A percentile compares a stretch with the other conserved stretches of the same genome.
These are phyloP conservation scores for Arenaria interpres DNA, from an alignment of 2,113 vertebrate genomes.

Conservation along the genomic window DNA sequence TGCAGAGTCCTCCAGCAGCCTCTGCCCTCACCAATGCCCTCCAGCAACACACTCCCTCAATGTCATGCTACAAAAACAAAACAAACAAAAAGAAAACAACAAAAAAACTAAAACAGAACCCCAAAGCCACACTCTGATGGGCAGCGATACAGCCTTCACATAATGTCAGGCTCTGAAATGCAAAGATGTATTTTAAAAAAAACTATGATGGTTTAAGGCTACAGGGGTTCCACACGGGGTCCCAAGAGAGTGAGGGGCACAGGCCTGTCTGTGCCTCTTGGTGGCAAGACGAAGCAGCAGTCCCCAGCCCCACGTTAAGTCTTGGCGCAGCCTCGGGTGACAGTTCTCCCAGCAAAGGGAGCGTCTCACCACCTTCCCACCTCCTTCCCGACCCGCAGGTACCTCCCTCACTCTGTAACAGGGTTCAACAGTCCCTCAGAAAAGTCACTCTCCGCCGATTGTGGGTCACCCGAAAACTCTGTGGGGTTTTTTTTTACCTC, in stretches of 20 bases:
- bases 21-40: not conserved
- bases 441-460: not conserved
- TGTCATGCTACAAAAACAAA: not conserved
- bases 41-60: not conserved
- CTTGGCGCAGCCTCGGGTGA: not conserved
- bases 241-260: not conserved
- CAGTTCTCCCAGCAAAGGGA: not conserved
- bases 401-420: not conserved
- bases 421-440: not conserved
- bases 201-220: not conserved
- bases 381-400: not conserved
- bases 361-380: not conserved
- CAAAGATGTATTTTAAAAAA: not conserved
- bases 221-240: not conserved
- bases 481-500: not conserved
- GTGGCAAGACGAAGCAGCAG: not conserved
- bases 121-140: not conserved
- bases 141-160: not conserved
- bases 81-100: not conserved
- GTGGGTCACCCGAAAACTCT: not conserved
- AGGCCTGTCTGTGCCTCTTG: not conserved
- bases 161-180: slow-evolving; percentile 3
- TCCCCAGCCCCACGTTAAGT: too few relatives aligned
- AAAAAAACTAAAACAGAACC: not conserved
- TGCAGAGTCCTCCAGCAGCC: not conserved